A percentile compares a stretch with the other conserved stretches of the same genome.
phyloP scores from a whole-genome alignment of 2,113 vertebrate genomes.

The Ivindomyrus marchei region DNA sequence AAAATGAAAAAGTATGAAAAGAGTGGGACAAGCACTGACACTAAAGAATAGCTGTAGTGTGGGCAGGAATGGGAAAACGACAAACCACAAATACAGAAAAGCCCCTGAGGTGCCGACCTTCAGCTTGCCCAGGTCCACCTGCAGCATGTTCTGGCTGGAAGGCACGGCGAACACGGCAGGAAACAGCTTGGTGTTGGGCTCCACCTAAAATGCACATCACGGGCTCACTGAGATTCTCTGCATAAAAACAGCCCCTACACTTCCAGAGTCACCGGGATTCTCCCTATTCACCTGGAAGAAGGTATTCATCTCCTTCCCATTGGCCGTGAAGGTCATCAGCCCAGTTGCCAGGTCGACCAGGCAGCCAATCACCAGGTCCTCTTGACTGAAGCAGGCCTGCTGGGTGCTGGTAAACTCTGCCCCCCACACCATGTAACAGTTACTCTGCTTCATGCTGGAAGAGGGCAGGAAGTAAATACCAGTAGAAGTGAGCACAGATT shows the following conservation, averaged over 20 bases:
- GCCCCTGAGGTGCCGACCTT: slow-evolving; percentile 61
- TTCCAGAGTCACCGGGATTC: not conserved
- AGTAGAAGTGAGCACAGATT: not conserved
- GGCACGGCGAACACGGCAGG: slow-evolving; percentile 80
- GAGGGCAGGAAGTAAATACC: not conserved
- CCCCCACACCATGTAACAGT: slow-evolving; percentile 95
- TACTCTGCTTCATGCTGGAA: slow-evolving; percentile 82
- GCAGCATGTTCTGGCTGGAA: slow-evolving; percentile 77
- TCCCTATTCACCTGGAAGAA: slow-evolving; percentile 77
- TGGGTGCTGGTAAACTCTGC: slow-evolving; percentile 77
- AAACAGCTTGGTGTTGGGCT: slow-evolving; percentile 91
- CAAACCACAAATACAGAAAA: not conserved
- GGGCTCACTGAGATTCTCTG: not conserved
- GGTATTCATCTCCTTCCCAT: slow-evolving; percentile 91
- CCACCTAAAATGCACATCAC: slow-evolving; percentile 66
- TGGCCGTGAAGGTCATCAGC: slow-evolving; percentile 88
- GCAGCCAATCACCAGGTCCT: slow-evolving; percentile 85
- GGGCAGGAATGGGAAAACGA: not conserved
- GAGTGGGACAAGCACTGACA: not conserved
- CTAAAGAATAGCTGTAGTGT: not conserved
- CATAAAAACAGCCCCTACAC: not conserved
- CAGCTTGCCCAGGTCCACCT: slow-evolving; percentile 88
- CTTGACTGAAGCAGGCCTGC: slow-evolving; percentile 79
- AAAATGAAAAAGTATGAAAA: not conserved
- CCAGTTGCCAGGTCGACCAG: slow-evolving; percentile 86